Conservation (phyloP, 2,113 vertebrate species). For the human (Homo sapiens) region DNA sequence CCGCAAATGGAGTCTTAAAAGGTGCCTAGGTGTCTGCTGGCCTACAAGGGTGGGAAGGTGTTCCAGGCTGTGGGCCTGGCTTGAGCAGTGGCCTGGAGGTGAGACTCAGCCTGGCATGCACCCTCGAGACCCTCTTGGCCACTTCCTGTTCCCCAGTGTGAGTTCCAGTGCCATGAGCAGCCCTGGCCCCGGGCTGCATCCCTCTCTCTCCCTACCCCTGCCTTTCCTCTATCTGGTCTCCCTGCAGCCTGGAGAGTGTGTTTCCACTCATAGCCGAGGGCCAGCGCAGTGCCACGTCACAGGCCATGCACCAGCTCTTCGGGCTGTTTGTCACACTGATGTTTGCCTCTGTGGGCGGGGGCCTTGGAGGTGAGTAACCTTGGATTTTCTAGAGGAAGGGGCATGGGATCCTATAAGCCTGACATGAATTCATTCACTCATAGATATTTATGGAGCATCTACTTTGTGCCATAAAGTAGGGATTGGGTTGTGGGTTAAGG, state of each 20-base stretch:
- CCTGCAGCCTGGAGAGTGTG: slow-evolving; percentile 84
- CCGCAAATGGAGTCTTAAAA: neutral
- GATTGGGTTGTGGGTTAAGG: neutral
- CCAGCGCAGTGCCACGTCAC: neutral
- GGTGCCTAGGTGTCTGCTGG: neutral
- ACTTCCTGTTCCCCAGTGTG: fast-evolving
- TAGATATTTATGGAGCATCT: neutral
- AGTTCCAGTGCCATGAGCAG: neutral
- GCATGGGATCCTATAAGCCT: neutral
- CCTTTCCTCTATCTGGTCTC: fast-evolving
- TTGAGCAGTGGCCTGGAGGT: neutral
- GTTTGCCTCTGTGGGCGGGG: slow-evolving; percentile 87
- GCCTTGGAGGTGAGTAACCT: slow-evolving; percentile 88
- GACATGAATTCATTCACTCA: neutral
- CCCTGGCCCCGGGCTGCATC: fast-evolving
- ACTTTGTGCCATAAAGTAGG: neutral
- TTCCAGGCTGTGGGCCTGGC: too few relatives aligned
- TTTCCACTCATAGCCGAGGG: slow-evolving; percentile 83
- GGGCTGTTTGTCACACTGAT: slow-evolving; percentile 89
- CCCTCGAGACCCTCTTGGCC: neutral
- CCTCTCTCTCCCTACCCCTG: fast-evolving
- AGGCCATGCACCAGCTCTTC: slow-evolving; percentile 85
- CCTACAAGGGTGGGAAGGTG: fast-evolving
- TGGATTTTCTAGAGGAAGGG: neutral
- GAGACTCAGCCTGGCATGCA: neutral